Conservation (phyloP, 1,140 invertebrate genomes). For the Eriosoma lanigerum region DNA sequence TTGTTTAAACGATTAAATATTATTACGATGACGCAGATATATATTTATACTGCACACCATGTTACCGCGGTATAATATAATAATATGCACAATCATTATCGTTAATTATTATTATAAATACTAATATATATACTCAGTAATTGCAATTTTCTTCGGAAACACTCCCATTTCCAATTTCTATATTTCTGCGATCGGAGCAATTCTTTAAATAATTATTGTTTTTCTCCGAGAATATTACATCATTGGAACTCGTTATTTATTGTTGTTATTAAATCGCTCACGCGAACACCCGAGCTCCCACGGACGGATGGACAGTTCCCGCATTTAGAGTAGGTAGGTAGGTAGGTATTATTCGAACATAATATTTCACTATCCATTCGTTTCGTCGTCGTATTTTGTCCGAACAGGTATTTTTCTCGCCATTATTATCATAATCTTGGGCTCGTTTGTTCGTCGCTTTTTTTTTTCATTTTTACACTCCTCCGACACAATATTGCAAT, state of each 20-base stretch:
- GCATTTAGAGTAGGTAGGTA: not conserved
- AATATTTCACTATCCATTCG: not conserved
- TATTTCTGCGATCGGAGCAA: too few species aligned
- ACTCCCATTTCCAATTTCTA: too few species aligned
- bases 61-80: too few species aligned
- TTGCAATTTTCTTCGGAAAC: not conserved
- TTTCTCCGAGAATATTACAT: too few species aligned
- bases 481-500: too few species aligned
- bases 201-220: too few species aligned
- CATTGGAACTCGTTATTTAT: not conserved
- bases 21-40: too few species aligned
- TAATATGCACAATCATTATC: not conserved
- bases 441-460: not conserved
- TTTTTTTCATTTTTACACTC: not conserved
- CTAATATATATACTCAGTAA: too few species aligned
- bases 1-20: too few species aligned
- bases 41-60: too few species aligned
- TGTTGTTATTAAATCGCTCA: slow-evolving; percentile 17
- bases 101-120: not conserved
- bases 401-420: not conserved
- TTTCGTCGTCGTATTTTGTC: not conserved
- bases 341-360: not conserved
- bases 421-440: not conserved
- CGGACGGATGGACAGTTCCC: not conserved
- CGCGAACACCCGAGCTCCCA: slow-evolving; percentile 13